Evolutionary conservation across 2,113 vertebrate species (phyloP).

Genomic region (Anolis carolinensis): DNA sequence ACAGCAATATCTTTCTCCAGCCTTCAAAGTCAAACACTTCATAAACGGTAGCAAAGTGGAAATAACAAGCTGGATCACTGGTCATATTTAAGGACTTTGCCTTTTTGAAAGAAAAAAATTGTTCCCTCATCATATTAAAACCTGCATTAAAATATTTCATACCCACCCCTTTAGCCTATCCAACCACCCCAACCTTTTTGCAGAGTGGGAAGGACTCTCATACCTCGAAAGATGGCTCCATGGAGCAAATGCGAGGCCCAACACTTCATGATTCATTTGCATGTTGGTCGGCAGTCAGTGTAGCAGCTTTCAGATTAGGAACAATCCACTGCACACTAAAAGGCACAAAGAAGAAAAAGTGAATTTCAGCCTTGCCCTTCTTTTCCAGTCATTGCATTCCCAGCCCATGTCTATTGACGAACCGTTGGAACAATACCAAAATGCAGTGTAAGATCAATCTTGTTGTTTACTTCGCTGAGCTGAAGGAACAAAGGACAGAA

Average conservation of each 20-base stretch:
- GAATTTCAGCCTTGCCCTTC: conserved; percentile 85
- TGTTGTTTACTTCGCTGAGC: conserved; percentile 86
- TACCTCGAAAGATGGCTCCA: conserved; percentile 72
- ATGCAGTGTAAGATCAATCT: conserved; percentile 88
- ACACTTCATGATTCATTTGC: conserved; percentile 83
- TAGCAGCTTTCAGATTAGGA: conserved; percentile 85
- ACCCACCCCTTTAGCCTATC: fast-evolving
- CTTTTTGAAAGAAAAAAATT: neutral
- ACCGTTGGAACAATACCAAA: conserved; percentile 88
- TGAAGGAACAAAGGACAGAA: conserved; percentile 86
- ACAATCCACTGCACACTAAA: conserved; percentile 90
- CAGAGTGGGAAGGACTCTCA: conserved; percentile 23
- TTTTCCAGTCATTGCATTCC: conserved; percentile 87
- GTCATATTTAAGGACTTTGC: neutral
- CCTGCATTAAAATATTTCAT: neutral
- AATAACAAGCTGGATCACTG: conserved; percentile 5
- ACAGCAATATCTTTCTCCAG: conserved; percentile 20
- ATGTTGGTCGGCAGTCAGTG: conserved; percentile 81
- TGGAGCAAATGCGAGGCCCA: conserved; percentile 49
- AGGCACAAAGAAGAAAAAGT: conserved; percentile 84
- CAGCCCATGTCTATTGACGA: conserved; percentile 85
- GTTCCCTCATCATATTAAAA: conserved; percentile 6
- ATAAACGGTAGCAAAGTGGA: neutral
- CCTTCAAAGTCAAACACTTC: conserved; percentile 14
- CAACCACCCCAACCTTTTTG: neutral